These are phyloP conservation scores for Aphaenogaster ashmeadi DNA, from an alignment of 1,140 invertebrate genomes.

Conservation along the genomic window DNA sequence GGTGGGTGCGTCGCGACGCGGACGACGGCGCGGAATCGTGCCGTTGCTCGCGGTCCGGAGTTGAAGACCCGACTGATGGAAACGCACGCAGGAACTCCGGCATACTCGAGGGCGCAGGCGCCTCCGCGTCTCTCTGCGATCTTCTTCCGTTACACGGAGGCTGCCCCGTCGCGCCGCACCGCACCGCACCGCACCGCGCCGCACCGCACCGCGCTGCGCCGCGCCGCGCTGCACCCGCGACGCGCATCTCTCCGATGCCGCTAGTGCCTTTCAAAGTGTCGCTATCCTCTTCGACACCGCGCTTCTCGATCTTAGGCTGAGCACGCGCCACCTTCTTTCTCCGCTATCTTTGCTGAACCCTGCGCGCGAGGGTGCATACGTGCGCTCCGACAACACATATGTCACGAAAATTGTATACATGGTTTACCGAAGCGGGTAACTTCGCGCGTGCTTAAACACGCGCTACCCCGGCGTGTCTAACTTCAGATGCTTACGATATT, in stretches of 20 bases:
- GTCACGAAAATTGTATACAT: constrained; percentile 19
- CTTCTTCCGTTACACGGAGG: constrained; percentile 61
- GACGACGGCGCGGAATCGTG: constrained; percentile 67
- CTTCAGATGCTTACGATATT: neutral
- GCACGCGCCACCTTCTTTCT: constrained; percentile 41
- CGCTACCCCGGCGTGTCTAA: neutral
- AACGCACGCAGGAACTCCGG: constrained; percentile 80
- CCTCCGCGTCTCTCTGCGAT: constrained; percentile 67
- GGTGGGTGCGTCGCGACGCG: constrained; percentile 64
- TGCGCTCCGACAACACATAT: constrained; percentile 15
- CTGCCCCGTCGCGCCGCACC: constrained; percentile 31
- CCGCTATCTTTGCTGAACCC: constrained; percentile 14
- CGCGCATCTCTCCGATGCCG: constrained; percentile 40
- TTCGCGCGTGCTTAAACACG: neutral
- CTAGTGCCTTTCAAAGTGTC: constrained; percentile 62
- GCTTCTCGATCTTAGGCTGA: constrained; percentile 53
- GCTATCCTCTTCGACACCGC: constrained; percentile 70
- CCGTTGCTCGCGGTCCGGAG: constrained; percentile 83
- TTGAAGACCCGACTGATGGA: constrained; percentile 85
- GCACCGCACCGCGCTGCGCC: constrained; percentile 9
- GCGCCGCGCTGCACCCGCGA: constrained; percentile 55
- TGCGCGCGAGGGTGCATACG: neutral
- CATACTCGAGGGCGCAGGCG: constrained; percentile 82
- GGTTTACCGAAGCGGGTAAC: neutral
- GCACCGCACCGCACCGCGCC: constrained; percentile 61